Evolutionary conservation across 2,113 vertebrate genomes (phyloP), one percentile per base, ranked within the genome.

Genomic region (Xyrauchen texanus): DNA sequence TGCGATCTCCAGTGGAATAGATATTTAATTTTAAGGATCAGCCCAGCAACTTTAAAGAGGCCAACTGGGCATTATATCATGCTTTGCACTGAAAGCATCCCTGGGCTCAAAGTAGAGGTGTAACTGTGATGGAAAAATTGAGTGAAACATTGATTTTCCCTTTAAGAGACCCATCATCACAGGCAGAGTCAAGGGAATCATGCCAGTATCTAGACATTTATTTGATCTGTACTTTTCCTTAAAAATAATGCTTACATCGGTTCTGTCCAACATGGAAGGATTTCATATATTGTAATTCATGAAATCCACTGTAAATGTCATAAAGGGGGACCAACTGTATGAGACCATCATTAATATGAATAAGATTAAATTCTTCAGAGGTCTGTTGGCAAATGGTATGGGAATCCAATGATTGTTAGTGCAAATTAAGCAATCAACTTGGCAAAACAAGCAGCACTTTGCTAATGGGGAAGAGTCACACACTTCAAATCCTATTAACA

Each of bases 391-490:
- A 68, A 76, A 83, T 80, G 77, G 15, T 87, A 87, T 84, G 80
- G 83, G 86, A 84, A 83, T 85, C 70, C 77, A 86, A 79, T 88
- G 71, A 84, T 69, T 88, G 87, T 87, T 85, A 79, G 77, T 85
- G 79, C 77, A 87, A 91, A 93, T 91, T 85, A 88, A 89, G 85
- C 90, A 90, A 90, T 89, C 87, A 91, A 82, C 78, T 83, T 84
- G 88, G 91, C 89, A 89, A 91, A 78, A 85, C 83, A 88, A 82
- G 80, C 81, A 84, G 77, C 83, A 83, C 78, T 34, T 84, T 80
- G 63, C 63, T 16, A 78, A 60, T 45, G 71, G n/a, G 82, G 82
- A 86, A n/a, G 64, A 81, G 81, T 83, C 83, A 76, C 85, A 83
- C 82, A 87, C 86, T 89, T 92, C 83, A 90, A 85, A 89, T 86